Evolutionary conservation across 2,888 invertebrate species (phyloP).

Genomic region (Autographa gamma): DNA sequence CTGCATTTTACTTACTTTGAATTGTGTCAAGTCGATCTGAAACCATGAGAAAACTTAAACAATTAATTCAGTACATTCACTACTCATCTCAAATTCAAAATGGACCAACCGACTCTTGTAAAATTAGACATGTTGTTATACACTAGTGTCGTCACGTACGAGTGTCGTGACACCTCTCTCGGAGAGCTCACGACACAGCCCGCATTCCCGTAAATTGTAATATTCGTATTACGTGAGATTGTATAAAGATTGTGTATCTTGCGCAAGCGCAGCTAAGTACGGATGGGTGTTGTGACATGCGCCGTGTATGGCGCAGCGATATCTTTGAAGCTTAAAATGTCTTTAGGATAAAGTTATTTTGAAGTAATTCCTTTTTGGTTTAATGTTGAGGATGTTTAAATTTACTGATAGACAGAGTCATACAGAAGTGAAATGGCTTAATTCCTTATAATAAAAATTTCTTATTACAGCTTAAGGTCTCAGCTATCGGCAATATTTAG

Average conservation of each 20-base stretch:
- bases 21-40: neutral
- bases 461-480: too few relatives aligned
- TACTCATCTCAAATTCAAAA: neutral
- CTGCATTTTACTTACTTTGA: too few relatives aligned
- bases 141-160: conserved; percentile 48
- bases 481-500: too few relatives aligned
- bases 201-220: conserved; percentile 35
- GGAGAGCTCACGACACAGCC: conserved; percentile 50
- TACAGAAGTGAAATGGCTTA: too few relatives aligned
- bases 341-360: neutral
- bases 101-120: conserved; percentile 17
- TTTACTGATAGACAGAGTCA: neutral
- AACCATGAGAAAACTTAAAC: neutral
- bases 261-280: conserved; percentile 20
- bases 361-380: neutral
- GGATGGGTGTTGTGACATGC: conserved; percentile 37
- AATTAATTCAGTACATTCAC: neutral
- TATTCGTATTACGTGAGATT: conserved; percentile 53
- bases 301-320: neutral
- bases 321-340: neutral
- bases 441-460: too few relatives aligned
- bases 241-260: conserved; percentile 42
- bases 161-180: conserved; percentile 44
- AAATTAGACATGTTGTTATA: conserved; percentile 34
- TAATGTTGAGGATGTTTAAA: neutral